These are phyloP conservation scores for Amiota mariae DNA, from an alignment of 2,888 invertebrate species.

Conservation along the genomic window DNA sequence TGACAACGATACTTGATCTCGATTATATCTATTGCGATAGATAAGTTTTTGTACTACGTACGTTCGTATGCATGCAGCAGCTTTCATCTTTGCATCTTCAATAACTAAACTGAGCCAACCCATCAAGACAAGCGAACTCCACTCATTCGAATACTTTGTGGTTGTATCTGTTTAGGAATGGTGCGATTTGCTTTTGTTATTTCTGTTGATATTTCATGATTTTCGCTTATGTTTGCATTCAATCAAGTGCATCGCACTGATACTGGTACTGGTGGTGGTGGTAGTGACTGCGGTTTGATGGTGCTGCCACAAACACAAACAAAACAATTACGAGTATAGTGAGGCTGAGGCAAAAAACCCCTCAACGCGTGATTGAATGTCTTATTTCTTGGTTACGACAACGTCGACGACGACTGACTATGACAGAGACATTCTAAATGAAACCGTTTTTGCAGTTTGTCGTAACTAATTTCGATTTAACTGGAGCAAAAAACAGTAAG, in stretches of 20 bases:
- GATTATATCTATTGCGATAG: not conserved
- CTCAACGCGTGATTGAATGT: too few species aligned
- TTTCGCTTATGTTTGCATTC: conserved; percentile 10
- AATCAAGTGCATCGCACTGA: conserved; percentile 23
- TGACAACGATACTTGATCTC: not conserved
- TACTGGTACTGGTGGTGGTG: not conserved
- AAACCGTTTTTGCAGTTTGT: not conserved
- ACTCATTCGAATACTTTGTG: conserved; percentile 36
- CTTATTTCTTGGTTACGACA: not conserved
- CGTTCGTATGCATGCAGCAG: not conserved
- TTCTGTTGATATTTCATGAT: not conserved
- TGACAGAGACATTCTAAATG: conserved; percentile 20
- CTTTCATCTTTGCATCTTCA: not conserved
- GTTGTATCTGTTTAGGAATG: conserved; percentile 14
- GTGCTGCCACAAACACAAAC: not conserved
- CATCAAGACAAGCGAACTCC: conserved; percentile 3
- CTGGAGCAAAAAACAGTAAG: not conserved
- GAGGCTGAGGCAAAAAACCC: too few species aligned
- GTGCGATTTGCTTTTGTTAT: conserved; percentile 14
- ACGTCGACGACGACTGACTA: not conserved
- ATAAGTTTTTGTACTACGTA: not conserved
- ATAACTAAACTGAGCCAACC: too few species aligned
- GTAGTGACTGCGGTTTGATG: not conserved
- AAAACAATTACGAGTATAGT: not conserved
- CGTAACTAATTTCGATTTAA: conserved; percentile 26